These are phyloP conservation scores for Montipora foliosa DNA, from an alignment of 64 coral and sea anemone species.

Conservation along the genomic window DNA sequence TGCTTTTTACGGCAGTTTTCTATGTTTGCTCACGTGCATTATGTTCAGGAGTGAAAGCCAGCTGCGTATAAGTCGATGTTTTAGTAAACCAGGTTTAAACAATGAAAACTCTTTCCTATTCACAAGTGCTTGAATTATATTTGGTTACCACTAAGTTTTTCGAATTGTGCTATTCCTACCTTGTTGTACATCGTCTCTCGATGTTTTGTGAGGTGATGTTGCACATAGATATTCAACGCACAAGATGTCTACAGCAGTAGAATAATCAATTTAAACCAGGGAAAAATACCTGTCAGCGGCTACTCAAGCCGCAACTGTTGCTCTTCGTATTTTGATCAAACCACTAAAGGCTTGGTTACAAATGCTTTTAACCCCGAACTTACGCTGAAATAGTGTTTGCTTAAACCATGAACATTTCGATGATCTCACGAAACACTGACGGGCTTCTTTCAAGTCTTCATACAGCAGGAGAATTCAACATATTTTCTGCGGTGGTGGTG, in stretches of 20 bases:
- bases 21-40: too few species aligned
- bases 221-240: too few species aligned
- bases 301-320: not conserved
- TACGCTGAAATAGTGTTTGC: too few species aligned
- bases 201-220: not conserved
- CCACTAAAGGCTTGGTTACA: too few species aligned
- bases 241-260: not conserved
- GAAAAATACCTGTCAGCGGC: not conserved
- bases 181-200: not conserved
- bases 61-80: not conserved
- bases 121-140: not conserved
- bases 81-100: not conserved
- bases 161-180: not conserved
- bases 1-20: not conserved
- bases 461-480: too few species aligned
- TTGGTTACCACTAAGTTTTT: not conserved
- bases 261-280: not conserved
- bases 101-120: not conserved
- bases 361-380: too few species aligned
- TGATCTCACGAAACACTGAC: too few species aligned
- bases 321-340: too few species aligned
- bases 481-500: too few species aligned
- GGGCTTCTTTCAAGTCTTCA: too few species aligned
- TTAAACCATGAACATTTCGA: too few species aligned
- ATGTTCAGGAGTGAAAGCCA: too few species aligned